A percentile compares a stretch with the other conserved stretches of the same genome.
Evolutionary conservation across 2,888 invertebrate species (phyloP).

Genomic region (Lasioglossum vierecki): DNA sequence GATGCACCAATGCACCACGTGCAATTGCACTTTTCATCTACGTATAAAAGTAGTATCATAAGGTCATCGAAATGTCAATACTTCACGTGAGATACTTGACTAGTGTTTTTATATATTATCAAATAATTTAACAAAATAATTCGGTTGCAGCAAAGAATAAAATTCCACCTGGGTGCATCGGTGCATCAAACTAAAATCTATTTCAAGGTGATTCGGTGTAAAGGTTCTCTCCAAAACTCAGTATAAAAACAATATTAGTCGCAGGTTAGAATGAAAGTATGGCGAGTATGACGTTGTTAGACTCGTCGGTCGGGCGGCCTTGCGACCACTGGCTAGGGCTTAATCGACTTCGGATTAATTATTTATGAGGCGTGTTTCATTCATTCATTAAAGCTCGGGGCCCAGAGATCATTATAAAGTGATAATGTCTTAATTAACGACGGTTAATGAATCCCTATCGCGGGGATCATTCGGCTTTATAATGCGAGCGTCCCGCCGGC

Average conservation of each 20-base stretch:
- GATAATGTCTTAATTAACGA: slow-evolving; percentile 84
- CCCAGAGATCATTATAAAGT: slow-evolving; percentile 83
- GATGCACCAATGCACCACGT: too few relatives aligned
- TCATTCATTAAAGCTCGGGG: slow-evolving; percentile 82
- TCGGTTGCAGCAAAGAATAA: too few relatives aligned
- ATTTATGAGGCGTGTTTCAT: slow-evolving; percentile 84
- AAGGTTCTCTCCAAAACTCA: not conserved
- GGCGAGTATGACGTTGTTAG: not conserved
- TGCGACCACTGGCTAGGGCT: slow-evolving; percentile 60
- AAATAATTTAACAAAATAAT: too few relatives aligned
- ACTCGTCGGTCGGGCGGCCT: slow-evolving; percentile 19
- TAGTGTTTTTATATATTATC: too few relatives aligned
- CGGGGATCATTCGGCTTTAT: slow-evolving; percentile 77
- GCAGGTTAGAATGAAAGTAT: not conserved
- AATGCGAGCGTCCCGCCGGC: slow-evolving; percentile 72
- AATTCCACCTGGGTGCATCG: too few relatives aligned
- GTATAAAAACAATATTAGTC: not conserved
- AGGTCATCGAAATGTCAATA: too few relatives aligned
- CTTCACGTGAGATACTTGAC: too few relatives aligned
- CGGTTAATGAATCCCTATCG: slow-evolving; percentile 83
- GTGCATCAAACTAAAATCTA: not conserved
- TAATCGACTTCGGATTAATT: slow-evolving; percentile 80
- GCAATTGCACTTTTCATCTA: too few relatives aligned
- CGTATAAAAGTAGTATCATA: too few relatives aligned
- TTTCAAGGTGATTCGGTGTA: not conserved